These are phyloP conservation scores for Xiphophorus hellerii DNA, from an alignment of 2,113 vertebrate genomes.

Conservation along the genomic window DNA sequence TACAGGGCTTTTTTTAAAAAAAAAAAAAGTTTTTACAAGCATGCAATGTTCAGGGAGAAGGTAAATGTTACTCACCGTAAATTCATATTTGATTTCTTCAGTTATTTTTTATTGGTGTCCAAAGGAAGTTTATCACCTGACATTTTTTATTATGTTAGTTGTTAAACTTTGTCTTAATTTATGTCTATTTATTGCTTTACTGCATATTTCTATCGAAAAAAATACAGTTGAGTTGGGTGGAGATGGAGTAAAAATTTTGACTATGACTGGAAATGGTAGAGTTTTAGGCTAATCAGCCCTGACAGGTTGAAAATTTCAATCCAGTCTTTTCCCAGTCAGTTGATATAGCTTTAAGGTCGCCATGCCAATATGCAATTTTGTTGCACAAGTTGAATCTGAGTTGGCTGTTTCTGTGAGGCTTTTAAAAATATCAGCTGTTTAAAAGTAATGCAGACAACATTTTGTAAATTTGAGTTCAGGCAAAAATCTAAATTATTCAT, in stretches of 20 bases:
- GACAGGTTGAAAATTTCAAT: background rate
- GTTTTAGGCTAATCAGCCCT: background rate
- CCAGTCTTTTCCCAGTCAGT: too few relatives aligned
- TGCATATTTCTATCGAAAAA: background rate
- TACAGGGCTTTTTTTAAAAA: too few relatives aligned
- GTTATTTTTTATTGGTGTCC: background rate
- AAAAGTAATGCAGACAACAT: too few relatives aligned
- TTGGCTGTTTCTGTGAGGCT: background rate
- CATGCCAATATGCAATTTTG: too few relatives aligned
- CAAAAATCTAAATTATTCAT: too few relatives aligned
- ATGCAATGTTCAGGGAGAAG: too few relatives aligned
- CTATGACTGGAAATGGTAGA: background rate
- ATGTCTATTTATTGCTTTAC: background rate
- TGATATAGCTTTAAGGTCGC: background rate
- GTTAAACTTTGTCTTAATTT: background rate
- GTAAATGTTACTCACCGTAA: background rate
- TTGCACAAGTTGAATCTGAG: background rate
- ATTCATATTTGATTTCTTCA: background rate
- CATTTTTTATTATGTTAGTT: background rate
- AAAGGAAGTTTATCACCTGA: background rate
- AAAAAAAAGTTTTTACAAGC: too few relatives aligned
- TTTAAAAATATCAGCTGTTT: too few relatives aligned
- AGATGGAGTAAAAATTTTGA: background rate
- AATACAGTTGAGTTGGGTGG: background rate
- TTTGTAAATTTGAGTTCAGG: too few relatives aligned